Evolutionary conservation across 2,797 vertebrate genomes (phyloP).

Genomic region (Astyanax mexicanus): DNA sequence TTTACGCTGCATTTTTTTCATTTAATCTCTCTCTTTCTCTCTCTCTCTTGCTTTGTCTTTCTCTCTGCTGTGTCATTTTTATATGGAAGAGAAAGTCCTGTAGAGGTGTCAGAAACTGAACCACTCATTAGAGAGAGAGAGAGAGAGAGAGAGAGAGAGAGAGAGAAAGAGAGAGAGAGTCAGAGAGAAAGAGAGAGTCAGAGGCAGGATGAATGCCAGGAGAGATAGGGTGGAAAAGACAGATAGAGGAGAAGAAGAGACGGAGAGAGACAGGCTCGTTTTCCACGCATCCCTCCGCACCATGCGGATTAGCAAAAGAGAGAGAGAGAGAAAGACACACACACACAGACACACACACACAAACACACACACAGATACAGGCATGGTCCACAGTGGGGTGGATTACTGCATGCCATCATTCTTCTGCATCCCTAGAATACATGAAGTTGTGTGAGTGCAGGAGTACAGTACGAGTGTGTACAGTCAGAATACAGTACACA

Average conservation of each 20-base stretch:
- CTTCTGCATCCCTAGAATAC: neutral
- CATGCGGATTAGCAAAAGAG: constrained; percentile 71
- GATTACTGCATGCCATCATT: constrained; percentile 41
- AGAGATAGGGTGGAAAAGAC: constrained; percentile 63
- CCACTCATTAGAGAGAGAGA: constrained; percentile 23
- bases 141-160: constrained; percentile 17
- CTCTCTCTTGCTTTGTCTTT: neutral
- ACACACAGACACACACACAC: constrained; percentile 21
- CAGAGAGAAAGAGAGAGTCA: constrained; percentile 40
- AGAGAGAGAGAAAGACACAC: neutral
- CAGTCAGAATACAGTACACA: neutral
- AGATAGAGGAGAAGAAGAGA: constrained; percentile 49
- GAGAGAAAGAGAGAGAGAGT: constrained; percentile 15
- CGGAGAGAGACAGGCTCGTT: constrained; percentile 64
- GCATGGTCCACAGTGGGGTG: constrained; percentile 6
- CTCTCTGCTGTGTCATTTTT: constrained; percentile 13
- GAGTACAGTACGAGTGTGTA: neutral
- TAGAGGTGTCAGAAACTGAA: constrained; percentile 28
- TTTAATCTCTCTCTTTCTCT: neutral
- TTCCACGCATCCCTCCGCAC: constrained; percentile 74
- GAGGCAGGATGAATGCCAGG: constrained; percentile 53
- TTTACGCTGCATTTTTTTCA: neutral
- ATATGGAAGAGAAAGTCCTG: neutral
- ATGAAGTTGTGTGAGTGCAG: neutral
- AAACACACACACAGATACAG: constrained; percentile 11